Percentiles rank a stretch among this genome's conserved stretches.
phyloP scores from a whole-genome alignment of 2,888 invertebrate genomes.

The Busseola fusca region DNA sequence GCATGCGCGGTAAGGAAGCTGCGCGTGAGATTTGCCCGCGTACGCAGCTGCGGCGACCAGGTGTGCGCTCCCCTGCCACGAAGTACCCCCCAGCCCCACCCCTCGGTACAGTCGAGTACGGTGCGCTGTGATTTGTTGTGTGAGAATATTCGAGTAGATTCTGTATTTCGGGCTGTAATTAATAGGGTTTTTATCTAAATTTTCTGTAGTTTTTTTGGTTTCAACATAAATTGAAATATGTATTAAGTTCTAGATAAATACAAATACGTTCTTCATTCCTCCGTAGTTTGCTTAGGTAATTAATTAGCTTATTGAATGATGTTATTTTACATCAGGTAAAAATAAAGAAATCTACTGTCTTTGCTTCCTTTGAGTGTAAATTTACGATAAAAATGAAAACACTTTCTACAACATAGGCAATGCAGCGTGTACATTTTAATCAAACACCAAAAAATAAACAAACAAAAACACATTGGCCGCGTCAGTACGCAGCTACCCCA shows the following conservation, averaged over 20 bases:
- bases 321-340: neutral
- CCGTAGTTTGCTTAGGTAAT: neutral
- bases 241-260: neutral
- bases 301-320: neutral
- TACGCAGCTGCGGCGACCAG: constrained; percentile 87
- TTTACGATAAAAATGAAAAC: neutral
- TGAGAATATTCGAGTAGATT: constrained; percentile 34
- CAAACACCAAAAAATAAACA: constrained; percentile 27
- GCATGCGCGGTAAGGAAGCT: constrained; percentile 87
- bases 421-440: neutral
- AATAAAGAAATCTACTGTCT: too few species aligned
- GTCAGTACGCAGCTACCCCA: constrained; percentile 84
- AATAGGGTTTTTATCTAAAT: neutral
- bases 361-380: neutral
- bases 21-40: constrained; percentile 87
- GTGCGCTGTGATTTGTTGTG: constrained; percentile 49
- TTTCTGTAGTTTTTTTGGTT: neutral
- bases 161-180: neutral
- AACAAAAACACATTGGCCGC: constrained; percentile 53
- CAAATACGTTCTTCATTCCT: neutral
- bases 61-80: constrained; percentile 82
- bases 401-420: neutral
- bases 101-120: constrained; percentile 73
- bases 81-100: constrained; percentile 72
- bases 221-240: neutral